Base-by-base conservation (phyloP, 2,888 invertebrate species). In the Adela reaumurella region DNA sequence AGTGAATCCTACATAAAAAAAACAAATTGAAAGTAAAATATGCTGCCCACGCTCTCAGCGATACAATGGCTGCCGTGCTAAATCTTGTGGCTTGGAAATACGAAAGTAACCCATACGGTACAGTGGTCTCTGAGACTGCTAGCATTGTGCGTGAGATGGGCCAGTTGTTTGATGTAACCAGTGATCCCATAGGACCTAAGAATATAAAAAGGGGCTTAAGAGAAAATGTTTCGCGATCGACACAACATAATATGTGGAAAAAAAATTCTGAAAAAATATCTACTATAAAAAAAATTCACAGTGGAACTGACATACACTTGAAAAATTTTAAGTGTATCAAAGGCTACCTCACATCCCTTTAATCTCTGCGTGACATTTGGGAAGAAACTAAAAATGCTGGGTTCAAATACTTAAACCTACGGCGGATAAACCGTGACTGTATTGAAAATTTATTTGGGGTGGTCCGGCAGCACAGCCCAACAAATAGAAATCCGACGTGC, bases 61-160 rank as follows among this genome's bases (percentile, higher is more conserved):
- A 50, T 41, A 54, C 54, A 17, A 46, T 55, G 14, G 50, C 56
- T 29, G 56, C 52, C 14, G 47, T 56, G 24, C 28, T 57, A 16
- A 55, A 50, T 48, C 20, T 54, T 19, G 28, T 52, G 46, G 49
- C 53, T 1, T 41, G 42, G 18, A 47, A 16, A 43, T 17, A 48
- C n/a, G 28, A 16, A 8, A 24, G n/a, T 46, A 28, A n/a, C 19
- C 19, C 17, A 44, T 47, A 50, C 53, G 43, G 19, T 49, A 11
- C 19, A 19, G 50, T 50, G 45, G 29, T 52, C 2, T 17, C 48
- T 16, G 20, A 52, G n/a, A 53, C 52, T 17, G 53, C 54, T 11
- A 10, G 24, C 41, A 20, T 54, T 10, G 42, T 54, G 10, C 43
- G 49, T 41, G 48, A 46, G 16, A 17, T 55, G 14, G 53, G 54